These are phyloP conservation scores for Drosophila lacteicornis DNA, from an alignment of 1,140 invertebrate genomes.

Conservation along the genomic window DNA sequence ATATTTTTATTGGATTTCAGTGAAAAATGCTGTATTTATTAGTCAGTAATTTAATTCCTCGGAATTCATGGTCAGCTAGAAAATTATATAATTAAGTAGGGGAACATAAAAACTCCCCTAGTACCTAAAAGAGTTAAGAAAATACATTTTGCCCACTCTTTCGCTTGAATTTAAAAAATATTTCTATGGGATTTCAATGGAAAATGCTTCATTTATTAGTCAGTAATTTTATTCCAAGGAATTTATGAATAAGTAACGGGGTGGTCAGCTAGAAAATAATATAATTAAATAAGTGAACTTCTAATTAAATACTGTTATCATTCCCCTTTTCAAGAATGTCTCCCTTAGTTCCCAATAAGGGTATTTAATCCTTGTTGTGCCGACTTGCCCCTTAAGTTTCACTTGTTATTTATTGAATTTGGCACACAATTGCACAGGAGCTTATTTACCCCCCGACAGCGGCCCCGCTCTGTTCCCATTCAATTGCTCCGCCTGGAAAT, in stretches of 20 bases:
- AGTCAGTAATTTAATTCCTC: not conserved
- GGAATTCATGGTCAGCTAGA: not conserved
- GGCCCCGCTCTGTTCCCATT: slow-evolving; percentile 1
- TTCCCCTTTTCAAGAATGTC: too few relatives aligned
- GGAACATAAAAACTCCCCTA: too few relatives aligned
- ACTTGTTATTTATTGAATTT: slow-evolving; percentile 59
- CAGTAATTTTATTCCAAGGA: not conserved
- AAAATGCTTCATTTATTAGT: not conserved
- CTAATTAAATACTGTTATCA: too few relatives aligned
- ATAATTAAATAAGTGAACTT: not conserved
- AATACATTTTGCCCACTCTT: too few relatives aligned
- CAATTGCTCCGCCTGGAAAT: slow-evolving; percentile 38
- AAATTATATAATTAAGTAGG: not conserved
- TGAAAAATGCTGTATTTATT: not conserved
- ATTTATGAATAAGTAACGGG: not conserved
- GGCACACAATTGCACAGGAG: slow-evolving; percentile 45
- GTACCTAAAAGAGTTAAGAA: too few relatives aligned
- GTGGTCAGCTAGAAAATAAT: not conserved
- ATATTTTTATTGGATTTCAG: not conserved
- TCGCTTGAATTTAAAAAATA: not conserved
- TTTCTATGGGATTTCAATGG: not conserved
- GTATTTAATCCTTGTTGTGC: not conserved
- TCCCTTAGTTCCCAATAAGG: not conserved
- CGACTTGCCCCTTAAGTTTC: not conserved
- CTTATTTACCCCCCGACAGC: slow-evolving; percentile 10